Evolutionary conservation across 2,888 invertebrate genomes (phyloP), one percentile per base, ranked within the genome.

Genomic region (Ochropleura plecta): DNA sequence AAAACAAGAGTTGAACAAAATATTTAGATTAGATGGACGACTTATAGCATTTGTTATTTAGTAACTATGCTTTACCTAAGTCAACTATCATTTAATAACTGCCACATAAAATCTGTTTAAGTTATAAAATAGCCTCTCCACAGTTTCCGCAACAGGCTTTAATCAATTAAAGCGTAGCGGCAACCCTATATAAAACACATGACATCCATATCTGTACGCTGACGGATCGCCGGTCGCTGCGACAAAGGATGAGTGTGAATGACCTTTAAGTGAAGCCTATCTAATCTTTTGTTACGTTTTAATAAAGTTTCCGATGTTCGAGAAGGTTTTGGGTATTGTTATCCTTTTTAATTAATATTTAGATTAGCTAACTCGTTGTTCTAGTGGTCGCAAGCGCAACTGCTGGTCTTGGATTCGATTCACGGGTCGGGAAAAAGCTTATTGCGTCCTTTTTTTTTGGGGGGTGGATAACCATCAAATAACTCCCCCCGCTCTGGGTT

Each of bases 161-260:
- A 90, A 91, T 91, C 92, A 92, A 92, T 93, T 92, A 92, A 90
- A 90, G 86, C 86, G 85, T 88, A 88, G 86, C 85, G 82, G 82
- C 82, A 82, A 85, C 86, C 77, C 78, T 83, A 86, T 89, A 89
- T 88, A 88, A 88, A 90, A 87, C 83, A 87, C 88, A 87, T 88
- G 90, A 90, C 91, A 90, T 84, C 89, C 90, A 88, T 92, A 93
- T 92, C 92, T 84, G 88, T 85, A 76, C 87, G 87, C 87, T 93
- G 93, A 93, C 92, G 90, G 92, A 93, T 92, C 90, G 90, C 87
- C 87, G 88, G 88, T 76, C 83, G 85, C 70, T 71, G 82, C 86
- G 84, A 88, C 88, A 85, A 88, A 87, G 86, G 79, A 69, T 30
- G 60, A 78, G 87, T 88, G 88, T 88, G 87, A 88, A 87, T 62